Base-by-base conservation (phyloP, 2,113 vertebrate species). In the Rynchops niger region DNA sequence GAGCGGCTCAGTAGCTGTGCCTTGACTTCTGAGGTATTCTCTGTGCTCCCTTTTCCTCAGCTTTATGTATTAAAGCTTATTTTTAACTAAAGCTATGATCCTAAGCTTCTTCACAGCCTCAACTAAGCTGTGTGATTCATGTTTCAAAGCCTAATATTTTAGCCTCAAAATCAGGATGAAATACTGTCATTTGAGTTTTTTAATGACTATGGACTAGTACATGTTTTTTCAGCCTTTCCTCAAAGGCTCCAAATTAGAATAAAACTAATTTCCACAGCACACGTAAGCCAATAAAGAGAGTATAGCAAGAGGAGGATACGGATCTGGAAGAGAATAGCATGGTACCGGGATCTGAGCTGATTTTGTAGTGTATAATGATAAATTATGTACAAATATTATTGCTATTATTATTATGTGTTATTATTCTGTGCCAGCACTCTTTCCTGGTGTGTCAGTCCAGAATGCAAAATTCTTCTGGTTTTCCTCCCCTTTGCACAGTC, bases 181-280 rank as follows among this genome's bases (percentile, higher is more conserved):
- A 97, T 97, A 89, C 87, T 95, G 95, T 95, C 97, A 96, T 97
- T 93, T 96, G 90, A 92, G 85, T 77, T 96, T 96, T 95, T 97
- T 96, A 94, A 97, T 95, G 93, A 94, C 94, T 96, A 34, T 88
- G 93, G 88, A 93, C 93, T 88, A 87, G 91, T 90, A 94, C 67
- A 94, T 62, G 77, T 32, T 78, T 96, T 97, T 96, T 93, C 92
- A 97, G 82, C 58, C 86, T 87, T 97, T 89, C 94, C 95, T 97
- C 94, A 96, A 96, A 96, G 95, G 67, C 63, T 95, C 65, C 78
- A 97, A 97, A 97, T 97, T 94, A 97, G 95, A 97, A 97, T 96
- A 95, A 94, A 93, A 96, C 91, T 94, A 86, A 97, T 96, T 97
- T 97, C 92, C 88, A 90, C 91, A 90, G 91, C 56, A 88, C 47